These are phyloP conservation scores for Xyrichtys novacula DNA, from an alignment of 2,797 vertebrate genomes.

Conservation along the genomic window DNA sequence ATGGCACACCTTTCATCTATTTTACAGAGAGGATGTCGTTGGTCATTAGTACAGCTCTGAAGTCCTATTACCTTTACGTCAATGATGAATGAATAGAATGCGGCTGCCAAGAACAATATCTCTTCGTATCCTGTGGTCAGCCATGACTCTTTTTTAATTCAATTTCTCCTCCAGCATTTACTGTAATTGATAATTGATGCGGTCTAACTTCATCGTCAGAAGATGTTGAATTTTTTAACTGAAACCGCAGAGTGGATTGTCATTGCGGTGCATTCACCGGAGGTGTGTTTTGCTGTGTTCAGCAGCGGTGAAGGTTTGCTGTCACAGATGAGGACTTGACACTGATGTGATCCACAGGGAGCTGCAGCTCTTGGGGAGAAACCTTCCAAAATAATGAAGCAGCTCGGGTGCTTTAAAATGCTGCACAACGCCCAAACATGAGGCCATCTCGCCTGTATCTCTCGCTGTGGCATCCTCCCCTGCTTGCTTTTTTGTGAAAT, in stretches of 20 bases:
- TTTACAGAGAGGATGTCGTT: slow-evolving; percentile 86
- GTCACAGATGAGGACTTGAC: slow-evolving; percentile 74
- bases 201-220: slow-evolving; percentile 62
- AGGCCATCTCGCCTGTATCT: slow-evolving; percentile 54
- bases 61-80: slow-evolving; percentile 87
- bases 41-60: slow-evolving; percentile 86
- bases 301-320: slow-evolving; percentile 40
- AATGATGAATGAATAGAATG: slow-evolving; percentile 87
- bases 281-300: slow-evolving; percentile 47
- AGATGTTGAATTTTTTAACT: slow-evolving; percentile 51
- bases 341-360: slow-evolving; percentile 72
- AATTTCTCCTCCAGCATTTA: slow-evolving; percentile 74
- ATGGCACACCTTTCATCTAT: slow-evolving; percentile 90
- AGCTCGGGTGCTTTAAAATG: slow-evolving; percentile 62
- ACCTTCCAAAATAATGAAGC: slow-evolving; percentile 70
- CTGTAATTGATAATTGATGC: slow-evolving; percentile 79
- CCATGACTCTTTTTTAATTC: slow-evolving; percentile 76
- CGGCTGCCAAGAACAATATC: slow-evolving; percentile 83
- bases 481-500: slow-evolving; percentile 58
- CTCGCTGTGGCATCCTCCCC: slow-evolving; percentile 44
- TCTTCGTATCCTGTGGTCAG: slow-evolving; percentile 79
- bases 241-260: slow-evolving; percentile 30
- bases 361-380: slow-evolving; percentile 52
- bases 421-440: slow-evolving; percentile 46
- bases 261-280: slow-evolving; percentile 32